Percentiles rank a stretch among this genome's conserved stretches.
Conservation (phyloP, 2,888 invertebrate genomes). For the Dasysyrphus albostriatus region DNA sequence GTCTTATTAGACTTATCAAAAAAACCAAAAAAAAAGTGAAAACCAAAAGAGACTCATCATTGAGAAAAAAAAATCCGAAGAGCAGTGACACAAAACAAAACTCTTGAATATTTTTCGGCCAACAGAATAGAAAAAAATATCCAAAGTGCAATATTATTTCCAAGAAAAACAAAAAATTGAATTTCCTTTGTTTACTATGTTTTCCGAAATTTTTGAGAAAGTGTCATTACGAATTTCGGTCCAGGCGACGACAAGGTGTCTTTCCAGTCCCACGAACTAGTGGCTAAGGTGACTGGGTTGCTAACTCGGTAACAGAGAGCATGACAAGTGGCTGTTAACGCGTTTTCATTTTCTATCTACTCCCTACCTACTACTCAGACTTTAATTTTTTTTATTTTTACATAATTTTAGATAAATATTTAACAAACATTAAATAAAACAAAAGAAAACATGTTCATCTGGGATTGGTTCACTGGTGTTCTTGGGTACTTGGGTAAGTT, state of each 20-base stretch:
- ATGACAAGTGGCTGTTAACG: constrained; percentile 42
- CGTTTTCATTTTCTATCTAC: constrained; percentile 17
- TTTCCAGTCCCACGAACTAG: neutral
- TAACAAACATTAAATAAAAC: constrained; percentile 80
- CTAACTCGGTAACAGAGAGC: constrained; percentile 46
- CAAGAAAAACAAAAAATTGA: constrained; percentile 14
- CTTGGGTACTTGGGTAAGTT: constrained; percentile 95
- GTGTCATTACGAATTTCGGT: neutral
- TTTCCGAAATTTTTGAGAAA: neutral
- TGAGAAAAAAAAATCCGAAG: constrained; percentile 32
- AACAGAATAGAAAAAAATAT: constrained; percentile 10
- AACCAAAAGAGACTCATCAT: constrained; percentile 10
- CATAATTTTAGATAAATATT: constrained; percentile 56
- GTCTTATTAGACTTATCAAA: neutral
- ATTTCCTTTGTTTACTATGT: constrained; percentile 50
- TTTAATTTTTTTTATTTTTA: constrained; percentile 16
- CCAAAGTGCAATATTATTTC: constrained; percentile 52
- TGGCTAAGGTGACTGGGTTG: constrained; percentile 28
- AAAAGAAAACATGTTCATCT: constrained; percentile 89
- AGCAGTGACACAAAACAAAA: constrained; percentile 63
- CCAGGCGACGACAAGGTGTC: constrained; percentile 15
- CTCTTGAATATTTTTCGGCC: constrained; percentile 18
- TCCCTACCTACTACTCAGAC: neutral
- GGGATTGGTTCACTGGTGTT: constrained; percentile 98
- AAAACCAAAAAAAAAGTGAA: constrained; percentile 36